Conservation (phyloP, 2,113 vertebrate species). For the Todiramphus chloris region DNA sequence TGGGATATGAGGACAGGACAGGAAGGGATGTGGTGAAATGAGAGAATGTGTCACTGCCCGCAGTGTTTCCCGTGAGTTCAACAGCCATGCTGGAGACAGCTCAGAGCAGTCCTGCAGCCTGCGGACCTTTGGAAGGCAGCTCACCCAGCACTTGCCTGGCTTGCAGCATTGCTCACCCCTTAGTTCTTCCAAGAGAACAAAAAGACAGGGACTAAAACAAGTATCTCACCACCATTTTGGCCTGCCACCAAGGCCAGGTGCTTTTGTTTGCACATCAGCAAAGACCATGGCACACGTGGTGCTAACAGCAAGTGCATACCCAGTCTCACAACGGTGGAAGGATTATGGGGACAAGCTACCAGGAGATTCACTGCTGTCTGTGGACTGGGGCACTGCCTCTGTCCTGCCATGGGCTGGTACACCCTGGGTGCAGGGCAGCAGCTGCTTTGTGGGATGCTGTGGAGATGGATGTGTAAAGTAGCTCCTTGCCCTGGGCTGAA, state of each 20-base stretch:
- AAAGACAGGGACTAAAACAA: not conserved
- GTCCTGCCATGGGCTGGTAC: not conserved
- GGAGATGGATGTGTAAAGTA: not conserved
- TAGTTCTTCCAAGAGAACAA: fast-evolving
- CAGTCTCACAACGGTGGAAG: not conserved
- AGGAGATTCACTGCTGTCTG: not conserved
- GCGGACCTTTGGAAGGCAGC: fast-evolving
- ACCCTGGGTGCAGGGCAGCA: not conserved
- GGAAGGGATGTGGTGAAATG: not conserved
- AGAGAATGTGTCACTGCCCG: not conserved
- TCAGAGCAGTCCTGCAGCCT: not conserved
- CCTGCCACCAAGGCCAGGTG: not conserved
- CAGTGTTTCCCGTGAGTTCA: not conserved
- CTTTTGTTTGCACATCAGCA: not conserved
- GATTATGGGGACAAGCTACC: not conserved
- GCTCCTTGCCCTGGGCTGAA: not conserved
- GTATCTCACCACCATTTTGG: not conserved
- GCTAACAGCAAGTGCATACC: not conserved
- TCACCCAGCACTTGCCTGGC: fast-evolving
- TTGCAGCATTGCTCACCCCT: not conserved
- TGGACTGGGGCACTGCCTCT: not conserved
- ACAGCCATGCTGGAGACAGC: too few species aligned
- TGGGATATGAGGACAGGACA: not conserved
- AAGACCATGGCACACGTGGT: not conserved
- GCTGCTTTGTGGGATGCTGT: not conserved